Conservation (phyloP, 92 coral and sea anemone genomes). For the Porites lobata region DNA sequence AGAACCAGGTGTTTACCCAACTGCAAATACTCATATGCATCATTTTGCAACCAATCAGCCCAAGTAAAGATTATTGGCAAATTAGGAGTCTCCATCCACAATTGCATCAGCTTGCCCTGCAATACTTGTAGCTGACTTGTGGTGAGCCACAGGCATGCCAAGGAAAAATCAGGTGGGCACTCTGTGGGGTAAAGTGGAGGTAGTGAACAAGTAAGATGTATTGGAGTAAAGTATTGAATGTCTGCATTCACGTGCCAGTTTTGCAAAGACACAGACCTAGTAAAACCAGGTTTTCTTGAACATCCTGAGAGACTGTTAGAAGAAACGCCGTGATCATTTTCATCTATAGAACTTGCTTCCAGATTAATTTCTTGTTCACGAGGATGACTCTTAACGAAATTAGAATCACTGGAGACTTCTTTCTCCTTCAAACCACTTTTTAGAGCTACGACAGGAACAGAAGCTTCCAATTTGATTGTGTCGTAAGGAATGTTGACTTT, state of each 20-base stretch:
- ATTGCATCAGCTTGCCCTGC: slow-evolving; percentile 53
- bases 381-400: not conserved
- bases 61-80: slow-evolving; percentile 85
- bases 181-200: slow-evolving; percentile 81
- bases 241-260: slow-evolving; percentile 83
- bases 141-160: slow-evolving; percentile 92
- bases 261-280: slow-evolving; percentile 76
- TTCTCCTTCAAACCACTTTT: not conserved
- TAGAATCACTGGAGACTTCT: not conserved
- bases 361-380: not conserved
- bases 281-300: slow-evolving; percentile 65
- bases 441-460: slow-evolving; percentile 59
- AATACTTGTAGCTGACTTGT: slow-evolving; percentile 67
- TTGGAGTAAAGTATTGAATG: slow-evolving; percentile 80
- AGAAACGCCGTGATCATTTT: not conserved
- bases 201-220: slow-evolving; percentile 82
- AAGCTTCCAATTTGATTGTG: slow-evolving; percentile 78
- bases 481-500: slow-evolving; percentile 79
- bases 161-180: slow-evolving; percentile 72
- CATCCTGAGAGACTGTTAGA: slow-evolving; percentile 22
- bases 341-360: not conserved
- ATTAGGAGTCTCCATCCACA: slow-evolving; percentile 76
- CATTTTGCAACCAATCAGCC: slow-evolving; percentile 94
- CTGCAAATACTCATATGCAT: slow-evolving; percentile 71
- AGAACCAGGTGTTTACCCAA: slow-evolving; percentile 66